A percentile compares a stretch with the other conserved stretches of the same genome.
Conservation (phyloP, 2,797 vertebrate species). For the Takifugu rubripes region DNA sequence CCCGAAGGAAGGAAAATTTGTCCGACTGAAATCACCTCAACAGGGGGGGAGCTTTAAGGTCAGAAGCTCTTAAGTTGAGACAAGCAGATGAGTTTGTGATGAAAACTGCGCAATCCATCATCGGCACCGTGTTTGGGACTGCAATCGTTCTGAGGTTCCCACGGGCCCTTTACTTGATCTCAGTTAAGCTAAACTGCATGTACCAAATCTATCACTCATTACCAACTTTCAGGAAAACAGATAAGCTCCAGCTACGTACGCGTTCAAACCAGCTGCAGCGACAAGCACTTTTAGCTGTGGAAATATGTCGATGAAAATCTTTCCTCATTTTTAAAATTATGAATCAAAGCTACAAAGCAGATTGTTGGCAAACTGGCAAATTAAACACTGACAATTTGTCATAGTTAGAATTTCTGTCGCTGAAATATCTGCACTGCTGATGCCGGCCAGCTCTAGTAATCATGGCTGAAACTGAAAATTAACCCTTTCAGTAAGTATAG, state of each 20-base stretch:
- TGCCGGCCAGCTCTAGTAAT: too few species aligned
- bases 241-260: background rate
- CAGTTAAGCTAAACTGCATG: constrained; percentile 72
- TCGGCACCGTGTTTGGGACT: constrained; percentile 69
- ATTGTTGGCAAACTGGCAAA: too few species aligned
- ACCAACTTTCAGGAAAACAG: constrained; percentile 35
- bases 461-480: too few species aligned
- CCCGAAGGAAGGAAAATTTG: constrained; percentile 85
- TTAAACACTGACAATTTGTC: too few species aligned
- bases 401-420: too few species aligned
- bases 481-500: too few species aligned
- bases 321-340: too few species aligned
- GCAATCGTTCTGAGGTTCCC: constrained; percentile 80
- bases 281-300: too few species aligned
- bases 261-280: too few species aligned
- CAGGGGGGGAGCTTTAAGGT: constrained; percentile 77
- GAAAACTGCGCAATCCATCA: constrained; percentile 93
- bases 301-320: too few species aligned
- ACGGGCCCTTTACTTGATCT: constrained; percentile 86
- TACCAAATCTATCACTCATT: constrained; percentile 57
- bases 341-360: too few species aligned
- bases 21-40: constrained; percentile 89
- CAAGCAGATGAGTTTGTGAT: constrained; percentile 86
- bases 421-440: too few species aligned
- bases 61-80: constrained; percentile 85